Percentiles rank a stretch among this genome's conserved stretches.
phyloP scores from a whole-genome alignment of 1,140 invertebrate genomes.

The Mylabris phalerata region DNA sequence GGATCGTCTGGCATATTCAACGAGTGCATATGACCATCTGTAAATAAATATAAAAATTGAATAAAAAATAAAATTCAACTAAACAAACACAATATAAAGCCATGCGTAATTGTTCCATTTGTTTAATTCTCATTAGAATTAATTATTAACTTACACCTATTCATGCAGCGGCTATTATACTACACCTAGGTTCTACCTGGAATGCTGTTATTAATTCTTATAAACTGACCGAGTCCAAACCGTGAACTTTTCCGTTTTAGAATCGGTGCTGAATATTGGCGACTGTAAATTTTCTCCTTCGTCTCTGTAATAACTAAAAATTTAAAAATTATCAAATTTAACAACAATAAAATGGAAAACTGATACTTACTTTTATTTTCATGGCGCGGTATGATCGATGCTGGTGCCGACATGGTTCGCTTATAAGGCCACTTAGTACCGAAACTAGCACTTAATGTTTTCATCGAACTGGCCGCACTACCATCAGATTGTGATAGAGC shows the following conservation, averaged over 20 bases:
- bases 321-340: not conserved
- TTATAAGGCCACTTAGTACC: constrained; percentile 94
- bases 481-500: constrained; percentile 68
- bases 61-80: not conserved
- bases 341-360: not conserved
- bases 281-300: constrained; percentile 83
- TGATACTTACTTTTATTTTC: constrained; percentile 62
- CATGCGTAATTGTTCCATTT: too few species aligned
- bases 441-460: constrained; percentile 84
- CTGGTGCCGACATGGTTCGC: constrained; percentile 83
- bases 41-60: constrained; percentile 21
- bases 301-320: constrained; percentile 47
- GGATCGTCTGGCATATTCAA: constrained; percentile 65
- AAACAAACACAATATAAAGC: not conserved
- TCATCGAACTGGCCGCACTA: constrained; percentile 53
- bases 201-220: constrained; percentile 57
- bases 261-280: constrained; percentile 83
- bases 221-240: constrained; percentile 83
- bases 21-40: constrained; percentile 73
- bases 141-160: constrained; percentile 20
- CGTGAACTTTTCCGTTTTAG: constrained; percentile 85
- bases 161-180: constrained; percentile 40
- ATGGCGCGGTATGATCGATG: constrained; percentile 70
- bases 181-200: constrained; percentile 53
- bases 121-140: not conserved